Base-by-base conservation (phyloP, 1,140 invertebrate species). In the Samia ricini region DNA sequence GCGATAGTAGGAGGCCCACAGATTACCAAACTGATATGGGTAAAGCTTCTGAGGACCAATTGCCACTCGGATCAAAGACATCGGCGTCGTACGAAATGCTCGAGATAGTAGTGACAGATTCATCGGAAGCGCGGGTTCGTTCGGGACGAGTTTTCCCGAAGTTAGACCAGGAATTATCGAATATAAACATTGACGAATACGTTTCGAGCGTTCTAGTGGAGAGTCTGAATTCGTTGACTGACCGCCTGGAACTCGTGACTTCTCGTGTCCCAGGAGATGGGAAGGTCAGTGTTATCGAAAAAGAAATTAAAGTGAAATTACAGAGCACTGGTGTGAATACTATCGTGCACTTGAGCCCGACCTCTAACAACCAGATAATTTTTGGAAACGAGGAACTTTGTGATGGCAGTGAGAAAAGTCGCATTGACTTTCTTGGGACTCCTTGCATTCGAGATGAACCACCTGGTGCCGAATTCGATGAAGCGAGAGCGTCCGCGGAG, bases 231-330 rank as follows among this genome's bases (percentile, higher is more conserved):
- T 89, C 88, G 0, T 69, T 91, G 57, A 85, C 86, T 1, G 90
- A 91, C 63, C 89, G 89, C 61, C 70, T 91, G 10, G 89, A 91
- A 60, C 83, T 78, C 12, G 91, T 91, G 74, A 90, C 86, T 52
- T 85, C 86, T 1, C 83, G 88, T 2, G 85, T 90, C 51, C 84
- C 83, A 5, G 79, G 66, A 48, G 80, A 90, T 23, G 70, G 81
- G 19, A 89, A 85, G 63, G 72, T 91, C 15, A 91, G 79, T 66
- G 86, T 91, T 0, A 81, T 91, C 21, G 89, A 91, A 64, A 91
- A 91, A 68, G 89, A 91, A 73, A 91, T 91, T 42, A 91, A 91
- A 73, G 88, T 91, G 2, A 90, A 89, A 66, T 63, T 91, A 29
- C 90, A 91, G 61, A 91, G 89, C 67, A 85, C 86, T 0, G 87